Evolutionary conservation across 2,113 vertebrate species (phyloP).

Genomic region (Callocephalon fimbriatum): DNA sequence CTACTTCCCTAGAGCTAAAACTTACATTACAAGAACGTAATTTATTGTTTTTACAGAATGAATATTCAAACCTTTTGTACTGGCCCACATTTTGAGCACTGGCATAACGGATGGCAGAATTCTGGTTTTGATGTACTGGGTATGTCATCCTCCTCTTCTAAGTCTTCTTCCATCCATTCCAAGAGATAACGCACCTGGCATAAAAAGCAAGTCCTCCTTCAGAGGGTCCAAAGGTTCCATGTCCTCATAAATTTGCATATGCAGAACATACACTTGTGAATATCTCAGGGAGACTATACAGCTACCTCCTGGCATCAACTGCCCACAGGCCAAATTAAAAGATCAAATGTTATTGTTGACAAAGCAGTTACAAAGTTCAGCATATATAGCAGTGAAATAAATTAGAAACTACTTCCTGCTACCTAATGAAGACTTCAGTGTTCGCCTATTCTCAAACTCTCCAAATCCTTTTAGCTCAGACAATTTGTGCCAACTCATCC

Average conservation of each 20-base stretch:
- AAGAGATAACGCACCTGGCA: constrained; percentile 92
- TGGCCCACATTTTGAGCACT: constrained; percentile 89
- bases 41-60: neutral
- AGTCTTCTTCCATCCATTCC: constrained; percentile 90
- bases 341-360: neutral
- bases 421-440: neutral
- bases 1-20: neutral
- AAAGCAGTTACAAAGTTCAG: neutral
- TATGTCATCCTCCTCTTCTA: constrained; percentile 81
- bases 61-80: constrained; percentile 86
- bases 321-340: neutral
- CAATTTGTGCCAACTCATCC: neutral
- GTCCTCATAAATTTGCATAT: neutral
- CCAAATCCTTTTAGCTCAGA: neutral
- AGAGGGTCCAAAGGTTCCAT: neutral
- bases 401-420: neutral
- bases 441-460: neutral
- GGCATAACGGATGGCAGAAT: constrained; percentile 94
- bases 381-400: neutral
- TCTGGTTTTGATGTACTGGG: constrained; percentile 47
- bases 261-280: neutral
- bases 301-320: neutral
- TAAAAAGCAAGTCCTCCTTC: neutral
- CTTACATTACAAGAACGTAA: neutral
- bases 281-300: neutral